Conservation (phyloP, 1,140 invertebrate species). For the Lepidurus packardi region DNA sequence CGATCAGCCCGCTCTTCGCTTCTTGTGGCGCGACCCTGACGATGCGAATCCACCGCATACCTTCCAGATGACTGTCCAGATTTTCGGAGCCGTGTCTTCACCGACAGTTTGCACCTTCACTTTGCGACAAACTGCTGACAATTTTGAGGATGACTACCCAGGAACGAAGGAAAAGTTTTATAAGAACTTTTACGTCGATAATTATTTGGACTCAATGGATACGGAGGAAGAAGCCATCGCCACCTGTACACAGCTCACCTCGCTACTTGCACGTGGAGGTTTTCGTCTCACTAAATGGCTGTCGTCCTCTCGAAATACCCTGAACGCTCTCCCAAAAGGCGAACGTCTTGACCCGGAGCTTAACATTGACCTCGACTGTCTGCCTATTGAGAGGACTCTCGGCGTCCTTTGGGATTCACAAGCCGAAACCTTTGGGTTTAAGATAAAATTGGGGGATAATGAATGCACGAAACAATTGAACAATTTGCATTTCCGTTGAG, state of each 20-base stretch:
- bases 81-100: constrained; percentile 26
- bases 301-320: not conserved
- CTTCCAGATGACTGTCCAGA: constrained; percentile 22
- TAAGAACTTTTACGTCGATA: constrained; percentile 35
- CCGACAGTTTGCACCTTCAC: constrained; percentile 11
- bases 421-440: constrained; percentile 35
- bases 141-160: constrained; percentile 21
- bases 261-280: constrained; percentile 28
- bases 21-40: constrained; percentile 36
- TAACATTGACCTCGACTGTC: constrained; percentile 6
- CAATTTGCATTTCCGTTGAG: too few relatives aligned
- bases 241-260: not conserved
- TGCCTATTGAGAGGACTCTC: constrained; percentile 30
- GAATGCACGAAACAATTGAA: constrained; percentile 34
- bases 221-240: constrained; percentile 29
- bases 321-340: not conserved
- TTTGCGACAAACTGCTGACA: not conserved
- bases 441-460: not conserved
- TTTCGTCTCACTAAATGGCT: constrained; percentile 30
- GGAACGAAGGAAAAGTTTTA: not conserved
- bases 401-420: constrained; percentile 34
- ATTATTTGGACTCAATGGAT: constrained; percentile 27
- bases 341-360: not conserved
- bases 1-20: constrained; percentile 34
- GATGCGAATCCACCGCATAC: constrained; percentile 14